Conservation (phyloP, 2,888 invertebrate genomes). For the Lottia gigantea region DNA sequence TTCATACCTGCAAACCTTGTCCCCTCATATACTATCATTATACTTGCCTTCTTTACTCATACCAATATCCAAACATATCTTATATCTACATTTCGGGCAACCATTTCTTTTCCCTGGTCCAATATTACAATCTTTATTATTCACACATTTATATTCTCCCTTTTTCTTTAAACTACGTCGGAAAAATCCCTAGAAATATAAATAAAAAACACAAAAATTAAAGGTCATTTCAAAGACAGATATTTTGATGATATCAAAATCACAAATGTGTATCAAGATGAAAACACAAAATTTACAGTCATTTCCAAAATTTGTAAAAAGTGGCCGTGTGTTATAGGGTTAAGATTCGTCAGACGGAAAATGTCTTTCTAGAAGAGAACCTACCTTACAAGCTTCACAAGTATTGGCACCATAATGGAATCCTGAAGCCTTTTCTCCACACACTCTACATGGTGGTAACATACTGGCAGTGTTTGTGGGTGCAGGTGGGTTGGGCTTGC, state of each 20-base stretch:
- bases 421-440: slow-evolving; percentile 59
- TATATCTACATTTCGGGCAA: slow-evolving; percentile 60
- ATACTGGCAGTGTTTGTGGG: too few species aligned
- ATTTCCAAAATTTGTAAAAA: too few species aligned
- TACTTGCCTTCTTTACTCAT: slow-evolving; percentile 65
- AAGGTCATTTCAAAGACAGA: too few species aligned
- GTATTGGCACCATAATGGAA: slow-evolving; percentile 64
- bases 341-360: too few species aligned
- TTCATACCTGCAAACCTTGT: too few species aligned
- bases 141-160: slow-evolving; percentile 54
- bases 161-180: slow-evolving; percentile 59
- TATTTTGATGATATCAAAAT: too few species aligned
- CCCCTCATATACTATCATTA: too few species aligned
- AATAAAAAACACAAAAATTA: not conserved
- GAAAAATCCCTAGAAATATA: slow-evolving; percentile 61
- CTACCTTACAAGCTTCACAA: slow-evolving; percentile 63
- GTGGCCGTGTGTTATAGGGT: too few species aligned
- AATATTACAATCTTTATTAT: slow-evolving; percentile 44
- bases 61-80: slow-evolving; percentile 60
- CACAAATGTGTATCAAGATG: too few species aligned
- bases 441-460: slow-evolving; percentile 60
- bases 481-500: too few species aligned
- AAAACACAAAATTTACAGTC: too few species aligned
- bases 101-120: slow-evolving; percentile 54
- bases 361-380: not conserved